Percentiles rank a stretch among this genome's conserved stretches.
Evolutionary conservation across 2,888 invertebrate genomes (phyloP).

Genomic region (Tiphia femorata): DNA sequence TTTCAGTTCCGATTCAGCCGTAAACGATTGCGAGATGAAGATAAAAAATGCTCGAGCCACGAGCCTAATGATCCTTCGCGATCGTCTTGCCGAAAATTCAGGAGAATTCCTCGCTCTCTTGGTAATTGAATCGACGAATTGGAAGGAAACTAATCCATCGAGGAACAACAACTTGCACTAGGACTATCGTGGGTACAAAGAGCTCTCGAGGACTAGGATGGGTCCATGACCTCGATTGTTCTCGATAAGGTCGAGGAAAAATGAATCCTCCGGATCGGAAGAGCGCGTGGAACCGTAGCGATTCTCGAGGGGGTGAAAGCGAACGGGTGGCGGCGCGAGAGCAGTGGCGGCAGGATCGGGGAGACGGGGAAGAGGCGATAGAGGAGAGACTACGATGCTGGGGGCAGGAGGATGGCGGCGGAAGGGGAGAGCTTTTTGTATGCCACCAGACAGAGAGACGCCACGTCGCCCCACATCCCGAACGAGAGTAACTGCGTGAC

Average conservation of each 20-base stretch:
- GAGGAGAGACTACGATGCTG: not conserved
- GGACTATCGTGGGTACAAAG: too few relatives aligned
- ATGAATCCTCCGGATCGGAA: slow-evolving; percentile 4
- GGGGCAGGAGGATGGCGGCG: not conserved
- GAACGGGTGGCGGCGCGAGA: too few relatives aligned
- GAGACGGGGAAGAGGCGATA: not conserved
- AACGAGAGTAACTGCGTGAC: not conserved
- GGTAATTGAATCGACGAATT: too few relatives aligned
- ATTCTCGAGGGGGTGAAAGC: not conserved
- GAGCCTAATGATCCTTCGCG: too few relatives aligned
- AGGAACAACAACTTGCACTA: too few relatives aligned
- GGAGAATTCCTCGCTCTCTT: too few relatives aligned
- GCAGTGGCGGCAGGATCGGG: not conserved
- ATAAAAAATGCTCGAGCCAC: too few relatives aligned
- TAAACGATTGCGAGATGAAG: too few relatives aligned
- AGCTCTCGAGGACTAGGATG: not conserved
- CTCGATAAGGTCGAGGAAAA: slow-evolving; percentile 3
- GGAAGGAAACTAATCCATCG: too few relatives aligned
- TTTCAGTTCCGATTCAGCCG: too few relatives aligned
- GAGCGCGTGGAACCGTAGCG: not conserved
- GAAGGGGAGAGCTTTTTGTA: slow-evolving; percentile 34
- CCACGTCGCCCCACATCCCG: slow-evolving; percentile 46
- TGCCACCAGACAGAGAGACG: slow-evolving; percentile 49
- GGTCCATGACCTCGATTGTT: slow-evolving; percentile 1
- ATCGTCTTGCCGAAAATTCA: too few relatives aligned